Percentiles rank a stretch among this genome's conserved stretches.
phyloP scores from a whole-genome alignment of 2,113 vertebrate genomes.

The Maccullochella peelii region DNA sequence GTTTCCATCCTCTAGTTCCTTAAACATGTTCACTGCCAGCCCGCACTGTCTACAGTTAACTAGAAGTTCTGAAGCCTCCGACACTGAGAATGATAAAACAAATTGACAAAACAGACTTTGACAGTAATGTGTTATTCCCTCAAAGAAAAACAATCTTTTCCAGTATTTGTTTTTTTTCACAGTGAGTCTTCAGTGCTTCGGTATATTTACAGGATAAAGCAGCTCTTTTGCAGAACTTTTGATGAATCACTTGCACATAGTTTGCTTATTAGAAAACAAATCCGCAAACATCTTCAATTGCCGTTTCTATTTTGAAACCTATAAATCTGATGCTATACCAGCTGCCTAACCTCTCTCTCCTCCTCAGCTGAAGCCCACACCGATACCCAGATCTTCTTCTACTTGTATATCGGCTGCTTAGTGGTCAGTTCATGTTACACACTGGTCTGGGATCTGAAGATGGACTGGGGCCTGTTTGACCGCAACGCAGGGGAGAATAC shows the following conservation, averaged over 20 bases:
- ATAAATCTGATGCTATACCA: not conserved
- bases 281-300: not conserved
- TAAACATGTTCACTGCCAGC: not conserved
- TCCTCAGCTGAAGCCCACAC: constrained; percentile 82
- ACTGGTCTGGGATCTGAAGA: constrained; percentile 98
- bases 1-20: not conserved
- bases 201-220: not conserved
- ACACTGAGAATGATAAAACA: too few relatives aligned
- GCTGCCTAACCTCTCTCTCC: not conserved
- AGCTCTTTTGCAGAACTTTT: not conserved
- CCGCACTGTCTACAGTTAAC: not conserved
- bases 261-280: not conserved
- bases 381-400: constrained; percentile 92
- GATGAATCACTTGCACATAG: not conserved
- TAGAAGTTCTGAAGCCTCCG: not conserved
- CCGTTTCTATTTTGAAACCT: not conserved
- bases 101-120: not conserved
- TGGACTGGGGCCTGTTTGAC: constrained; percentile 99
- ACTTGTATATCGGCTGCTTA: constrained; percentile 92
- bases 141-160: not conserved
- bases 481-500: constrained; percentile 97
- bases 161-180: not conserved
- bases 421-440: constrained; percentile 96
- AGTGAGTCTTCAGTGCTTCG: not conserved
- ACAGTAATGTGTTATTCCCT: not conserved